phyloP scores from a whole-genome alignment of 2,888 invertebrate genomes.

The Mythimna albipuncta region DNA sequence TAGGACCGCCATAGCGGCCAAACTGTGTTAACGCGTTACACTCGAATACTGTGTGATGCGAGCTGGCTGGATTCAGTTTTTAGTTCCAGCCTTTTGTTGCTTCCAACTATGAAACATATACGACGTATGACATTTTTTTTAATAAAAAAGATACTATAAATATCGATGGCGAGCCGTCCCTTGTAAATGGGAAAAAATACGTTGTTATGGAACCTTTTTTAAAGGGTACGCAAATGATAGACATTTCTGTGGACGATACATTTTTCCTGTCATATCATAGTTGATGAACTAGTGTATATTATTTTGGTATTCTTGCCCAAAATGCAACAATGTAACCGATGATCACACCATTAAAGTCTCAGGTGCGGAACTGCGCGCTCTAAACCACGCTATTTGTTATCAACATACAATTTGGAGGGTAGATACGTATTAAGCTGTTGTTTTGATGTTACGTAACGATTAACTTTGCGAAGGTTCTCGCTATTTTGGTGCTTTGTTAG shows the following conservation, averaged over 20 bases:
- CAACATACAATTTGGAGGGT: conserved; percentile 54
- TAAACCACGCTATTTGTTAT: conserved; percentile 60
- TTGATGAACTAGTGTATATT: neutral
- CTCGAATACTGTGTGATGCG: conserved; percentile 37
- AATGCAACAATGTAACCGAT: conserved; percentile 59
- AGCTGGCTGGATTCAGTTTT: conserved; percentile 36
- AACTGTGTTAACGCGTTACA: conserved; percentile 61
- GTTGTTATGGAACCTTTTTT: conserved; percentile 1
- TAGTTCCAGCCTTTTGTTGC: conserved; percentile 30
- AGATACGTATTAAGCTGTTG: conserved; percentile 33
- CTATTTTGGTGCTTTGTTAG: conserved; percentile 22
- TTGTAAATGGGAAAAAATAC: conserved; percentile 17
- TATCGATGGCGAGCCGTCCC: conserved; percentile 17
- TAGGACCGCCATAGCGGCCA: conserved; percentile 60
- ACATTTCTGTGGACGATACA: neutral
- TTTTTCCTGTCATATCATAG: neutral
- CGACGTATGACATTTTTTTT: neutral
- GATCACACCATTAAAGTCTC: conserved; percentile 53
- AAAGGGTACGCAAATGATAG: neutral
- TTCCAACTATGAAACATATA: conserved; percentile 32
- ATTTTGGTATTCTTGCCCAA: conserved; percentile 19
- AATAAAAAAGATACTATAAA: conserved; percentile 3
- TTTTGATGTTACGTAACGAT: conserved; percentile 44
- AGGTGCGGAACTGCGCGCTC: conserved; percentile 48
- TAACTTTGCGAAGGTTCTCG: conserved; percentile 36